Base-by-base conservation (phyloP, 2,888 invertebrate genomes). In the Parapristionchus giblindavisi region DNA sequence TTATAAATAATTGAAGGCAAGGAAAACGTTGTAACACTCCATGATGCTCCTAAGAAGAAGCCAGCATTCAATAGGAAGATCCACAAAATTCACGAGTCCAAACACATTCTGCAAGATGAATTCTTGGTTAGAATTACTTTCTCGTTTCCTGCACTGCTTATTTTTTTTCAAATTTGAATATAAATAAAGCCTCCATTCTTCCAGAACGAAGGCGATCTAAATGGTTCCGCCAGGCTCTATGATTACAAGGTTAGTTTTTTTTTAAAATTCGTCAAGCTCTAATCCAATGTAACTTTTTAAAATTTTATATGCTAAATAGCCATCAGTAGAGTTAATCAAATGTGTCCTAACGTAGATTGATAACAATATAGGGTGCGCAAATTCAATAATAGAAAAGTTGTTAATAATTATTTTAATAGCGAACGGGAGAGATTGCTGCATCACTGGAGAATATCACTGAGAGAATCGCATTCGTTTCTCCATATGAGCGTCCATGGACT, bases 401-500 rank as follows among this genome's bases (percentile, higher is more conserved):
- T n/a, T 17, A 54, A 54, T 43, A 43, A 43, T 43, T 43, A 43
- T 43, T 17, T 54, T 54, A 6, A 2, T 14, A 68, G 68, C 40
- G 71, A 21, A 85, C 84, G n/a, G 84, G 80, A 17, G 83, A 85
- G 63, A 76, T 84, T 48, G 83, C 86, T 1, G 76, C 80, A 29
- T 73, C 79, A 21, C 73, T 87, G 76, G 81, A 82, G 8, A 85
- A 82, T 29, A 77, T 84, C 34, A 77, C 80, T 52, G 87, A 87
- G 72, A 82, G 83, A 60, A 85, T 87, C 34, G 84, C 83, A 56
- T 79, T 87, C 68, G 87, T 85, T 40, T 85, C 82, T 48, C 87
- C 87, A 6, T 87, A 83, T 77, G 87, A 87, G 75, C 75, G 87
- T 51, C 80, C 81, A 17, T 87, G 87, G 87, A 81, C 79, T 14